These are phyloP conservation scores for Hyperoplus lanceolatus DNA, from an alignment of 2,797 vertebrate genomes.

Conservation along the genomic window DNA sequence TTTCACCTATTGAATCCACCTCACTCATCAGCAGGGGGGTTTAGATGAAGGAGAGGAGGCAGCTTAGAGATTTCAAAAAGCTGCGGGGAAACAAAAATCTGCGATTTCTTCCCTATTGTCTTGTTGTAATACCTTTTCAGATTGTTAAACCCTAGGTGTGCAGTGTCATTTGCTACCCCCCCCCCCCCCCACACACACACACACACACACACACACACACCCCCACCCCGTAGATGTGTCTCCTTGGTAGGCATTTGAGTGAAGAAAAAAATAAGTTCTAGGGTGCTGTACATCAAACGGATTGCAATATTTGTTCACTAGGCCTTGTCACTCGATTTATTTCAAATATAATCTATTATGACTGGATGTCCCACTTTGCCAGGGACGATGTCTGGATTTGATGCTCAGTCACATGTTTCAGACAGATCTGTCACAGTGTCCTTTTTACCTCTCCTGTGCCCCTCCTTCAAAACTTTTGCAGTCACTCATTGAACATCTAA, in stretches of 20 bases:
- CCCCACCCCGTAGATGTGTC: neutral
- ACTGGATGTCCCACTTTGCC: conserved; percentile 43
- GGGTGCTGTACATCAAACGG: conserved; percentile 1
- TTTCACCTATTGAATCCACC: conserved; percentile 69
- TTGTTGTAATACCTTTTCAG: conserved; percentile 8
- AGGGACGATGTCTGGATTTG: conserved; percentile 31
- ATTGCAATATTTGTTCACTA: conserved; percentile 38
- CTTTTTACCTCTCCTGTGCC: neutral
- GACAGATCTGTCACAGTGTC: neutral
- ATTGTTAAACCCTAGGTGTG: conserved; percentile 17
- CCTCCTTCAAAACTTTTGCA: neutral
- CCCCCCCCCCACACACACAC: too few relatives aligned
- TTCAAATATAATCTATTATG: conserved; percentile 48
- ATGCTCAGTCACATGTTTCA: conserved; percentile 14
- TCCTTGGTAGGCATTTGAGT: neutral
- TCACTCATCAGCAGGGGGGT: conserved; percentile 47
- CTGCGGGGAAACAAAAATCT: conserved; percentile 27
- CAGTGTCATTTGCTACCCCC: neutral
- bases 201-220: too few relatives aligned
- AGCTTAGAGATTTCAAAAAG: conserved; percentile 45
- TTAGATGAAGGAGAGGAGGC: conserved; percentile 45
- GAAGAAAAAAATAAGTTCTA: neutral
- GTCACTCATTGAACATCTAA: neutral
- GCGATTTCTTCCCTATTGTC: conserved; percentile 10
- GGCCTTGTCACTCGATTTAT: conserved; percentile 47